A percentile compares a stretch with the other conserved stretches of the same genome.
Conservation (phyloP, 1,140 invertebrate genomes). For the Manduca sexta region DNA sequence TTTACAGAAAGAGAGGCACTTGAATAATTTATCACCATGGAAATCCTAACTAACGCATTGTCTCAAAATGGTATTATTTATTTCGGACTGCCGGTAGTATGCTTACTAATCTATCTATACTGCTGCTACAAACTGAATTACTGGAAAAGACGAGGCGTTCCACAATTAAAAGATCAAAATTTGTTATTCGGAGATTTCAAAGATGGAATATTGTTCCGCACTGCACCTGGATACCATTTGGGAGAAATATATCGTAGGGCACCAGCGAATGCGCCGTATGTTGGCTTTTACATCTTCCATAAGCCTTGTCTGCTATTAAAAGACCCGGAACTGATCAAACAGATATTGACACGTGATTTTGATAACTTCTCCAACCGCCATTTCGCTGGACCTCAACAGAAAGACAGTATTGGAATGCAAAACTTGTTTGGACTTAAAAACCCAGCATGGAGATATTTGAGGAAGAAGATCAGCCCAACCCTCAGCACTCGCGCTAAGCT, state of each 20-base stretch:
- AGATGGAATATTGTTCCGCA: slow-evolving; percentile 16
- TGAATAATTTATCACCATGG: too few species aligned
- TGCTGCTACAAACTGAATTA: slow-evolving; percentile 10
- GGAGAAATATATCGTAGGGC: slow-evolving; percentile 9
- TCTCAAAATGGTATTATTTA: too few species aligned
- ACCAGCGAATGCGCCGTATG: slow-evolving; percentile 4
- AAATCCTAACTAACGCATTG: too few species aligned
- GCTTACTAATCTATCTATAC: slow-evolving; percentile 8
- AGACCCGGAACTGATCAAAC: slow-evolving; percentile 44
- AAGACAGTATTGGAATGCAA: slow-evolving; percentile 21
- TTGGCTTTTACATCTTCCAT: slow-evolving; percentile 28
- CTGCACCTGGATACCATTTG: slow-evolving; percentile 18
- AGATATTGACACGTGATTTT: slow-evolving; percentile 39
- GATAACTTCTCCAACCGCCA: slow-evolving; percentile 31
- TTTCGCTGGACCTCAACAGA: slow-evolving; percentile 15
- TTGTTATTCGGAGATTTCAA: slow-evolving; percentile 20
- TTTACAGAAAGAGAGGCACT: too few species aligned
- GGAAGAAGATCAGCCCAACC: slow-evolving; percentile 14
- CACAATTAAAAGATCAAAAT: slow-evolving; percentile 2
- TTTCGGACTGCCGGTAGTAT: not conserved
- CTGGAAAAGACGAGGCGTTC: slow-evolving; percentile 13
- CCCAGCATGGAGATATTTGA: slow-evolving; percentile 19
- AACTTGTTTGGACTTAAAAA: slow-evolving; percentile 19
- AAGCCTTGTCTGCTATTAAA: slow-evolving; percentile 37
- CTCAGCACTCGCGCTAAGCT: slow-evolving; percentile 7